Evolutionary conservation across 2,888 invertebrate species (phyloP).

Genomic region (Dasypolia templi): DNA sequence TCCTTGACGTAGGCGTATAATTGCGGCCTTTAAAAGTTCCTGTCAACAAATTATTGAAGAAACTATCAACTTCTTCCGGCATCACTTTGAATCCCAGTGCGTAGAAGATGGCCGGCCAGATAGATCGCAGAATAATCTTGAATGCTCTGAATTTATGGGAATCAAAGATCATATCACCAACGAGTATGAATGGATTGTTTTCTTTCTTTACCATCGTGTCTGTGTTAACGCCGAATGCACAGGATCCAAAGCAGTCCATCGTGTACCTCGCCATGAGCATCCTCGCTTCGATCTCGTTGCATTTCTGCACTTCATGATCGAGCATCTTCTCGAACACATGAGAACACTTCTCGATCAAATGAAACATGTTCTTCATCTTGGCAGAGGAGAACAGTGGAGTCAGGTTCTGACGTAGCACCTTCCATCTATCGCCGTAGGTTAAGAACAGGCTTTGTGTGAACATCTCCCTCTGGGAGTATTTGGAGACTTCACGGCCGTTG

Average conservation of each 20-base stretch:
- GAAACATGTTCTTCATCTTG: slow-evolving; percentile 84
- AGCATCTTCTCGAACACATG: slow-evolving; percentile 73
- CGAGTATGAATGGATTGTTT: slow-evolving; percentile 71
- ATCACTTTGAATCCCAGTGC: slow-evolving; percentile 71
- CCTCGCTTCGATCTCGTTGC: slow-evolving; percentile 69
- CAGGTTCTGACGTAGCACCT: slow-evolving; percentile 78
- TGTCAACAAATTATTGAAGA: slow-evolving; percentile 71
- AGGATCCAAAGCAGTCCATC: slow-evolving; percentile 79
- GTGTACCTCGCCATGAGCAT: slow-evolving; percentile 74
- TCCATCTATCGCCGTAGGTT: slow-evolving; percentile 80
- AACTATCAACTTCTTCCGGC: slow-evolving; percentile 67
- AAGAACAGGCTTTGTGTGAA: slow-evolving; percentile 75
- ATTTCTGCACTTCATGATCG: slow-evolving; percentile 62
- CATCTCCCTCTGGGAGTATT: slow-evolving; percentile 73
- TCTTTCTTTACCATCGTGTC: slow-evolving; percentile 70
- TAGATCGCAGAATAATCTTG: slow-evolving; percentile 67
- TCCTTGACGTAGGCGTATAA: slow-evolving; percentile 70
- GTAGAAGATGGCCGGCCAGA: slow-evolving; percentile 81
- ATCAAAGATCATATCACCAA: slow-evolving; percentile 74
- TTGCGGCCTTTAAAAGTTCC: slow-evolving; percentile 72
- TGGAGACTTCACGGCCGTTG: slow-evolving; percentile 76
- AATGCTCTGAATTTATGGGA: slow-evolving; percentile 66
- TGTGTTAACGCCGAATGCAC: slow-evolving; percentile 80
- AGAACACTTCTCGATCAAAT: slow-evolving; percentile 75
- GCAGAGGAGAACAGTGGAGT: slow-evolving; percentile 80